phyloP scores from a whole-genome alignment of 2,113 vertebrate species.

The Sinocyclocheilus rhinocerous region DNA sequence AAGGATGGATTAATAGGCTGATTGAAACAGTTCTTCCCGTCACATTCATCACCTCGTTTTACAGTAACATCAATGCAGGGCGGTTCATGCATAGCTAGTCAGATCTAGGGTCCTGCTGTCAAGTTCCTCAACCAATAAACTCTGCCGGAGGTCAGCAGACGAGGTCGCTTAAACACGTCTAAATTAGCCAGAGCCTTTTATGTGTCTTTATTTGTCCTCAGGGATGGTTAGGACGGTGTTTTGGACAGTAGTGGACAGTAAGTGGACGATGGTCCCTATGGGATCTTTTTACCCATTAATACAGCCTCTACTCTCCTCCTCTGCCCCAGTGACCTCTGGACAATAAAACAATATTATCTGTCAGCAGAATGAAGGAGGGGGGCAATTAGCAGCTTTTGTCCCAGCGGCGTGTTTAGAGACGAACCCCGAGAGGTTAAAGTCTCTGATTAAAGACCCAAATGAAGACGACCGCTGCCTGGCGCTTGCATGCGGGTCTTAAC shows the following conservation, averaged over 20 bases:
- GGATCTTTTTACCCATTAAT: conserved; percentile 36
- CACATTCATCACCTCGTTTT: conserved; percentile 49
- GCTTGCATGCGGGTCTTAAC: conserved; percentile 1
- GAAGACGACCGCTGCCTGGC: not conserved
- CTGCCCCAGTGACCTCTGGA: conserved; percentile 47
- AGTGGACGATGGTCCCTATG: conserved; percentile 42
- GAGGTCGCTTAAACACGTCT: conserved; percentile 22
- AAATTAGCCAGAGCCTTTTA: conserved; percentile 22
- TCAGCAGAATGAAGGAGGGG: conserved; percentile 53
- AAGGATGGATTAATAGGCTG: conserved; percentile 37
- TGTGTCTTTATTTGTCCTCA: conserved; percentile 34
- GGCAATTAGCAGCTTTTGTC: conserved; percentile 53
- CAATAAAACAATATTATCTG: conserved; percentile 58
- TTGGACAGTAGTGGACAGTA: conserved; percentile 10
- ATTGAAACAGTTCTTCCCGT: conserved; percentile 45
- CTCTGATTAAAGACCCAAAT: conserved; percentile 55
- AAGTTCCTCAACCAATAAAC: not conserved
- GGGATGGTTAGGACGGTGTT: conserved; percentile 51
- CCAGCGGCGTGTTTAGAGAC: conserved; percentile 49
- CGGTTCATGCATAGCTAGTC: too few species aligned
- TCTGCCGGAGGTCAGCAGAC: conserved; percentile 28
- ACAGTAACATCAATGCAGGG: conserved; percentile 24
- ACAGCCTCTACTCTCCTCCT: conserved; percentile 25
- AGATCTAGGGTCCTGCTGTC: conserved; percentile 7
- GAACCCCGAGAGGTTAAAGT: conserved; percentile 50